Conservation (phyloP, 2,797 vertebrate genomes). For the Synanceia verrucosa region DNA sequence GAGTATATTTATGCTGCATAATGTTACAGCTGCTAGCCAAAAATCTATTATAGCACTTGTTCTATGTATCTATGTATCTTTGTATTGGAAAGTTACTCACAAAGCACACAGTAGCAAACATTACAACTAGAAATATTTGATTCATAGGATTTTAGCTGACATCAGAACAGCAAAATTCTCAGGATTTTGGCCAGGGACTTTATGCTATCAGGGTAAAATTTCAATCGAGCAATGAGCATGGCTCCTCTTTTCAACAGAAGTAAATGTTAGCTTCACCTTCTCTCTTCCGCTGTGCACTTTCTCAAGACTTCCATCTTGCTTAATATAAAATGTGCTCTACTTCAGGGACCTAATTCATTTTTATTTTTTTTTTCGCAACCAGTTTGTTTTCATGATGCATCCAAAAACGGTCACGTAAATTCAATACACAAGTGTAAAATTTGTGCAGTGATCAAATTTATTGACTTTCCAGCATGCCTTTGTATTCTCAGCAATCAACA, state of each 20-base stretch:
- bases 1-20: neutral
- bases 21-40: no score
- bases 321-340: neutral
- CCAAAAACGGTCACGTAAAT: neutral
- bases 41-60: neutral
- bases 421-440: neutral
- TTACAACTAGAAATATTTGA: slow-evolving; percentile 9
- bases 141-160: slow-evolving; percentile 14
- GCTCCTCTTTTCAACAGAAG: neutral
- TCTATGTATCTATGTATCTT: no score
- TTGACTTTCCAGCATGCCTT: slow-evolving; percentile 24
- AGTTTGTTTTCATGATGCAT: neutral
- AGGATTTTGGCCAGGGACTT: slow-evolving; percentile 4
- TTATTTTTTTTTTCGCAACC: neutral
- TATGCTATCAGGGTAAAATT: slow-evolving; percentile 3
- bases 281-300: neutral
- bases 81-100: neutral
- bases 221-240: slow-evolving; percentile 9
- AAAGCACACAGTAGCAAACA: slow-evolving; percentile 13
- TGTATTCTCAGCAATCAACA: slow-evolving; percentile 47
- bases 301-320: neutral
- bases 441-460: slow-evolving; percentile 13
- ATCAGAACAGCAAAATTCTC: neutral
- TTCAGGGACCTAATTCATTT: neutral
- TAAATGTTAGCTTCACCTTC: slow-evolving; percentile 10